Percentiles rank a stretch among this genome's conserved stretches.
Evolutionary conservation across 2,888 invertebrate species (phyloP).

Genomic region (Caenorhabditis angaria): DNA sequence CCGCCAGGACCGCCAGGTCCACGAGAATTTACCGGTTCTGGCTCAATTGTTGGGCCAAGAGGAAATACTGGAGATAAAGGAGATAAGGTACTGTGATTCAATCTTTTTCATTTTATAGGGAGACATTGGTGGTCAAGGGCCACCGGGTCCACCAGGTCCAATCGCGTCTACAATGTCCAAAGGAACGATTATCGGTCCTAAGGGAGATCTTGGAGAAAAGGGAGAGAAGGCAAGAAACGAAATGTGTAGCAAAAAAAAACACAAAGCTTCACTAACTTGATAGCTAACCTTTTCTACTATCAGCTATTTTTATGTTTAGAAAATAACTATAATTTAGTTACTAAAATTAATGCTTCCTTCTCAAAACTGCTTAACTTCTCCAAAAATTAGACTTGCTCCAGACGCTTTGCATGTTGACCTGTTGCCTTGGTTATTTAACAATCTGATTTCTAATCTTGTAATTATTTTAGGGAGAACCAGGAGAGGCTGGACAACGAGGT

Average conservation of each 20-base stretch:
- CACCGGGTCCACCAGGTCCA: constrained; percentile 68
- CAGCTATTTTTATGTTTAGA: not conserved
- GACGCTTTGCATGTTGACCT: not conserved
- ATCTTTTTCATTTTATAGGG: constrained; percentile 60
- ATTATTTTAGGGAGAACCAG: constrained; percentile 69
- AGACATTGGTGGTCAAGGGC: constrained; percentile 65
- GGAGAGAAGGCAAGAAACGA: constrained; percentile 76
- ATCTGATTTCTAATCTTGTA: constrained; percentile 14
- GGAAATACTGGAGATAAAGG: constrained; percentile 68
- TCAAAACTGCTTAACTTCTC: constrained; percentile 6
- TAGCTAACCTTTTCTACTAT: not conserved
- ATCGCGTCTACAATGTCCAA: constrained; percentile 62
- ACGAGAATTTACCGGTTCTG: constrained; percentile 66
- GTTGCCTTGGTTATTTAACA: not conserved
- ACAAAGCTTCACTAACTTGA: not conserved
- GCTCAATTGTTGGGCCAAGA: constrained; percentile 67
- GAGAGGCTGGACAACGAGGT: constrained; percentile 68
- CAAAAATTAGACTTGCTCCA: not conserved
- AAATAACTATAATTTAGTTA: not conserved
- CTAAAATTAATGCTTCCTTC: not conserved
- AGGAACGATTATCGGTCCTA: constrained; percentile 70
- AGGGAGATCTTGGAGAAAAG: constrained; percentile 78
- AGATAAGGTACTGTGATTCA: constrained; percentile 59
- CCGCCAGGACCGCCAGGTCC: constrained; percentile 74
- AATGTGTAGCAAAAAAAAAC: not conserved